Evolutionary conservation across 2,888 invertebrate species (phyloP), one percentile per base, ranked within the genome.

Genomic region (Andrena bicolor): DNA sequence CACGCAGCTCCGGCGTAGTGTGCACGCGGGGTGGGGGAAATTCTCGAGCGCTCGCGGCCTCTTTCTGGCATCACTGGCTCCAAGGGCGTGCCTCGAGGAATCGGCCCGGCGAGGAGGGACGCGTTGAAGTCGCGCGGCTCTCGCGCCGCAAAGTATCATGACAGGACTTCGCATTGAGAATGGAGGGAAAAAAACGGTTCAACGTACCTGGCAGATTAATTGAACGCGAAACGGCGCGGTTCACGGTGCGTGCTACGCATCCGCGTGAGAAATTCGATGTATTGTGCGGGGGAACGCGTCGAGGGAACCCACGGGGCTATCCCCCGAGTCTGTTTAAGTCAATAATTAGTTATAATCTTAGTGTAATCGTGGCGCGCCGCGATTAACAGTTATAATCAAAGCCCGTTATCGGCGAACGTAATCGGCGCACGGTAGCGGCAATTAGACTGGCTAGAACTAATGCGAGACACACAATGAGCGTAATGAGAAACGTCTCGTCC

Each of bases 321-420:
- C 68, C 66, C 76, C 23, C 23, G 1, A 0, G 84, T 69, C 76
- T 64, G 80, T 68, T 82, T 72, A 71, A 74, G 69, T 76, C 86
- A 61, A 86, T 86, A 86, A 86, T 86, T 86, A 86, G 84, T 84
- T 72, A 78, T 78, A 86, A 86, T 86, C 80, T 80, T 30, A 23
- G 76, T 26, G 76, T 86, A 84, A 86, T 84, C 86, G 84, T 65
- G 71, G 76, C 41, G 58, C 72, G 78, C 51, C 61, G 58, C 80
- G 75, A 71, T 79, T 80, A 83, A 82, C 83, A 66, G 83, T 83
- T 83, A 83, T 82, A 82, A 83, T 83, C 82, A 78, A 76, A 83
- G 60, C 0, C 69, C 77, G 75, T 58, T 83, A 83, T 83, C 83
- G 78, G 66, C 7, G 41, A 48, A 53, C 72, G 72, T 78, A 78